phyloP scores from a whole-genome alignment of 1,140 invertebrate species.

The Macrocentrus cingulum region DNA sequence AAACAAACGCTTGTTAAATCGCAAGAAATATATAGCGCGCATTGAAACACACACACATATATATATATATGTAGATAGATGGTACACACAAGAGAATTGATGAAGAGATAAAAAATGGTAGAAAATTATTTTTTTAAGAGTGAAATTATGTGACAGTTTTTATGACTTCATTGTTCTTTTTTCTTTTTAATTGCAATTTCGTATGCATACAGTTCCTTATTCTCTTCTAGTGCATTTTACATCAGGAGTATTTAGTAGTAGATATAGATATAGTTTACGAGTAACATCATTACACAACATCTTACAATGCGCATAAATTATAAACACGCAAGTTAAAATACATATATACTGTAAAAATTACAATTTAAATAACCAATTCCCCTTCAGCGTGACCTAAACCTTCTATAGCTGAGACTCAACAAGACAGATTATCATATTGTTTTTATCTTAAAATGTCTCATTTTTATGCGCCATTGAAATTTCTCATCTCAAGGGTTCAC shows the following conservation, averaged over 20 bases:
- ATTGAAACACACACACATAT: neutral
- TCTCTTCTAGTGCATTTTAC: conserved; percentile 2
- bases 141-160: conserved; percentile 1
- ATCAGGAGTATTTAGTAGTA: neutral
- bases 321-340: conserved; percentile 49
- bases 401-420: too few species aligned
- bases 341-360: conserved; percentile 53
- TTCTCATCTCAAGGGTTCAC: conserved; percentile 29
- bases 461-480: conserved; percentile 58
- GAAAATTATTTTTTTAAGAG: neutral
- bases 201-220: neutral
- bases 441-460: conserved; percentile 58
- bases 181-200: neutral
- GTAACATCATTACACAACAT: conserved; percentile 33
- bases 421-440: conserved; percentile 53
- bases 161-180: neutral
- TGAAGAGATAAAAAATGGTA: too few species aligned
- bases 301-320: conserved; percentile 58
- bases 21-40: conserved; percentile 14
- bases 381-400: conserved; percentile 33
- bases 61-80: neutral
- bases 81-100: too few species aligned
- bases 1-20: conserved; percentile 38
- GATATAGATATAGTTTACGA: conserved; percentile 18
- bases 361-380: conserved; percentile 55